Conservation (phyloP, 2,888 invertebrate genomes). For the Helobdella robusta region DNA sequence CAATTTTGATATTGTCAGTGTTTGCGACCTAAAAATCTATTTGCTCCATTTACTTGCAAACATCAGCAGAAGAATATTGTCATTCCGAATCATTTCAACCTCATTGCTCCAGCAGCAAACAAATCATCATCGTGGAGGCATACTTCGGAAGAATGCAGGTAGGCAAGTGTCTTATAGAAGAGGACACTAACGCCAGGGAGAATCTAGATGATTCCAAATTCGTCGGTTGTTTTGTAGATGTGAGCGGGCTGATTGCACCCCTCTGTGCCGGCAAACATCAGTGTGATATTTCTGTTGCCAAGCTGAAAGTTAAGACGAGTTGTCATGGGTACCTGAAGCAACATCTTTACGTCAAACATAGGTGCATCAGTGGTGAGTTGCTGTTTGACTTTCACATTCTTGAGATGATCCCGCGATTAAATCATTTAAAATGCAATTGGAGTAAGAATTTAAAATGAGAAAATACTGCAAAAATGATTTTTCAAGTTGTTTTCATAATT, state of each 20-base stretch:
- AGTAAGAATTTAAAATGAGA: too few species aligned
- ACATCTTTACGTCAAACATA: neutral
- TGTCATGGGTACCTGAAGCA: conserved; percentile 7
- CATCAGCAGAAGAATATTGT: conserved; percentile 11
- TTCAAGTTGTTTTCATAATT: too few species aligned
- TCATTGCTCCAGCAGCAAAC: neutral
- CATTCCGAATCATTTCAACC: conserved; percentile 7
- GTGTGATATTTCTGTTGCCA: conserved; percentile 12
- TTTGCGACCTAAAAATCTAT: too few species aligned
- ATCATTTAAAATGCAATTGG: too few species aligned
- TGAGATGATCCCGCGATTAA: too few species aligned
- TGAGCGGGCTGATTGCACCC: neutral
- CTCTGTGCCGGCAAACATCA: conserved; percentile 6
- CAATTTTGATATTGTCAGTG: too few species aligned
- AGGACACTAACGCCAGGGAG: conserved; percentile 3
- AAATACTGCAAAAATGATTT: too few species aligned
- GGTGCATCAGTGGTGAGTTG: conserved; percentile 18
- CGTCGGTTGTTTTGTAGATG: conserved; percentile 3
- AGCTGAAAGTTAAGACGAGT: neutral
- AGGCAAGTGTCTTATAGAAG: conserved; percentile 1
- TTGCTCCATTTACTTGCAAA: too few species aligned
- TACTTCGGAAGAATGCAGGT: conserved; percentile 4
- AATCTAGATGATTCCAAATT: conserved; percentile 6
- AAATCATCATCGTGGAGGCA: neutral
- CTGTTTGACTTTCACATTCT: too few species aligned